A percentile compares a stretch with the other conserved stretches of the same genome.
Conservation (phyloP, 2,113 vertebrate genomes). For the Mionectes macconnelli region DNA sequence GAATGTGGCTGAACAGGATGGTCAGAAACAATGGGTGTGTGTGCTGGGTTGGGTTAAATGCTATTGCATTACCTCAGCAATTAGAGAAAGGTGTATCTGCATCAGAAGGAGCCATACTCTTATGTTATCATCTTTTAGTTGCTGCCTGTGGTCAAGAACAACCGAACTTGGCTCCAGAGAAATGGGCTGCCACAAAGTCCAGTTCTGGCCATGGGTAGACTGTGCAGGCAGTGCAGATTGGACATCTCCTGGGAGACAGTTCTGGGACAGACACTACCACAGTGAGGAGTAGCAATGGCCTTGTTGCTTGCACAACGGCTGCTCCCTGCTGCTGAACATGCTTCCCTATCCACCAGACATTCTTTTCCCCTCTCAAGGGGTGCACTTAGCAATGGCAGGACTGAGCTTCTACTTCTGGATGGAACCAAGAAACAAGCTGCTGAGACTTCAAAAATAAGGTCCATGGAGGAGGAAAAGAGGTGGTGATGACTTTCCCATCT, state of each 20-base stretch:
- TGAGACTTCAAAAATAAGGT: background rate
- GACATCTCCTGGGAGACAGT: background rate
- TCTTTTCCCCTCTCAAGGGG: background rate
- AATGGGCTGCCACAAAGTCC: background rate
- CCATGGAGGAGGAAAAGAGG: background rate
- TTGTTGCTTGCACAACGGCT: background rate
- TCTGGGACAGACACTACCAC: background rate
- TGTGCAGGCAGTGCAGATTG: accelerated
- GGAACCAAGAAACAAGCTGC: background rate
- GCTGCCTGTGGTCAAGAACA: background rate
- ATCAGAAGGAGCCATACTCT: background rate
- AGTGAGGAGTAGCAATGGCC: background rate
- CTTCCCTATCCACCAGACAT: background rate
- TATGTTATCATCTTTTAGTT: background rate
- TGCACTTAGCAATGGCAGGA: background rate
- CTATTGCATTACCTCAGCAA: background rate
- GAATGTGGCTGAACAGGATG: slow-evolving; percentile 12
- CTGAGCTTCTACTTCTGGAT: accelerated
- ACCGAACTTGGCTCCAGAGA: background rate
- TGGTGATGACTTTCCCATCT: background rate
- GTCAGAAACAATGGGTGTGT: background rate
- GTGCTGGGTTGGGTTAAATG: background rate
- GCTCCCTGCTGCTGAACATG: accelerated
- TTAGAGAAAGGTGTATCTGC: background rate
- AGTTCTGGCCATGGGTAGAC: background rate